phyloP scores from a whole-genome alignment of 2,113 vertebrate genomes.

The Lagopus muta region DNA sequence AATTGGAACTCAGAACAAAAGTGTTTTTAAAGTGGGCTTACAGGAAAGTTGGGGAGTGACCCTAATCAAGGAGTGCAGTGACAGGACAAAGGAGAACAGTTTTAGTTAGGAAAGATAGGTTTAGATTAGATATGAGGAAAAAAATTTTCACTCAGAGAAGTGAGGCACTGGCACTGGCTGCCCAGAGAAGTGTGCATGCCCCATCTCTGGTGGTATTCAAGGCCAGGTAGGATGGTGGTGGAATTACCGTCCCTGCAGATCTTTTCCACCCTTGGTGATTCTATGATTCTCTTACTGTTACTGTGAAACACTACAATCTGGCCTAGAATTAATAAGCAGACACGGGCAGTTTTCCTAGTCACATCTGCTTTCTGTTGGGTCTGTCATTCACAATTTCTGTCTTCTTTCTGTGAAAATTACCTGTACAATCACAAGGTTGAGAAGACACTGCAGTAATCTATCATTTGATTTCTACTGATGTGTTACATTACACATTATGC shows the following conservation, averaged over 20 bases:
- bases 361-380: not conserved
- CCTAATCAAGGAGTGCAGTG: not conserved
- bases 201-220: not conserved
- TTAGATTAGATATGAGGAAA: not conserved
- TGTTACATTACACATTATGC: not conserved
- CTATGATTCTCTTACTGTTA: not conserved
- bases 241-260: too few relatives aligned
- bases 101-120: not conserved
- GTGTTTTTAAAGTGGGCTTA: not conserved
- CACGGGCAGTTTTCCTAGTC: not conserved
- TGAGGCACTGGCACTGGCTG: not conserved
- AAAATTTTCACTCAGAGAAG: not conserved
- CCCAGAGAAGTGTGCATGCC: not conserved
- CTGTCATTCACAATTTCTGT: not conserved
- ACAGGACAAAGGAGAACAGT: not conserved
- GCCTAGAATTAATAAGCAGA: not conserved
- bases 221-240: not conserved
- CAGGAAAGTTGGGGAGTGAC: not conserved
- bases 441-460: not conserved
- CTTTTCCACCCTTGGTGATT: too few relatives aligned
- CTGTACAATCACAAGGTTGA: not conserved
- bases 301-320: not conserved
- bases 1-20: not conserved
- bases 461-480: not conserved
- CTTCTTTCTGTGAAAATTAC: not conserved